These are phyloP conservation scores for Myotis pilosus DNA, from an alignment of 2,797 vertebrate genomes.

Conservation along the genomic window DNA sequence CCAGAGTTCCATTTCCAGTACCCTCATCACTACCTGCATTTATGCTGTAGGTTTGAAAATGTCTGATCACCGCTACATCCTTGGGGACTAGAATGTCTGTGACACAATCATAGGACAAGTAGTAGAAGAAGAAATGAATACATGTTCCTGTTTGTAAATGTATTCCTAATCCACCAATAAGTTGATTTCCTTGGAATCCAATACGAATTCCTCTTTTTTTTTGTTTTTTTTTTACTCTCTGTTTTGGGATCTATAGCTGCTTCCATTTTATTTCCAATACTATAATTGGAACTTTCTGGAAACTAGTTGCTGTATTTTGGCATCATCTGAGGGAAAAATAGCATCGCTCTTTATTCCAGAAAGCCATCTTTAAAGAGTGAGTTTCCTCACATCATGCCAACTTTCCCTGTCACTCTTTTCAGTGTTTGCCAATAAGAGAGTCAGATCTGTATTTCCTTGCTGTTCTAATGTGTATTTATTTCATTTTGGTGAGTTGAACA, in stretches of 20 bases:
- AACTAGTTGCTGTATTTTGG: slow-evolving; percentile 19
- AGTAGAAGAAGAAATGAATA: not conserved
- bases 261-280: not conserved
- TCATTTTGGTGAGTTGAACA: not conserved
- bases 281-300: not conserved
- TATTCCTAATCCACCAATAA: not conserved
- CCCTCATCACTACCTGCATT: not conserved
- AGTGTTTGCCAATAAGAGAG: not conserved
- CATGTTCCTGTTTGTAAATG: not conserved
- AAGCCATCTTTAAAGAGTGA: not conserved
- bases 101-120: not conserved
- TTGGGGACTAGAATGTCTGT: not conserved
- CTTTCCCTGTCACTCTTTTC: not conserved
- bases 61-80: not conserved
- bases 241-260: not conserved
- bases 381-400: not conserved
- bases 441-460: not conserved
- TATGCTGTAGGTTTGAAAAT: not conserved
- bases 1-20: not conserved
- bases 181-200: not conserved
- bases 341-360: not conserved
- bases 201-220: not conserved
- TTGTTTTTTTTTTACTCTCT: not conserved
- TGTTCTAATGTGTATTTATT: not conserved
- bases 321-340: not conserved